Evolutionary conservation across 1,140 invertebrate species (phyloP), one percentile per base, ranked within the genome.

Genomic region (Meteorus sp.): DNA sequence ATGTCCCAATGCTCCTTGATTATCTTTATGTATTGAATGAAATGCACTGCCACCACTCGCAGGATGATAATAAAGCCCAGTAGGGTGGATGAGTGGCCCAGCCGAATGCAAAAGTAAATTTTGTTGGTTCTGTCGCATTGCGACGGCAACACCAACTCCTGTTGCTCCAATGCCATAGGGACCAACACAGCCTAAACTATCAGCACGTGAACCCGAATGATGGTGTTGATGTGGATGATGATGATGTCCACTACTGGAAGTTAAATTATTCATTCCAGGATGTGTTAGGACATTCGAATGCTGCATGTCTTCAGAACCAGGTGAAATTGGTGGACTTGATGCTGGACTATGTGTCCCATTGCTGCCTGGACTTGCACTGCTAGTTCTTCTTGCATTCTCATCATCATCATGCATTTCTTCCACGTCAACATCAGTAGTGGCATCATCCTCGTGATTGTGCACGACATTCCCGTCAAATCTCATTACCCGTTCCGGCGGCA

Each of bases 21-120:
- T 68, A 62, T 80, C 76, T 58, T 80, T 80, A 63, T 78, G 76
- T 70, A 80, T 79, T 33, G 78, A 76, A 52, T 80, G 78, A 65
- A 80, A 80, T 19, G 78, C 78, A 23, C 73, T 70, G 11, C 75
- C 63, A 0, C 48, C 17, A 3, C 54, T 43, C 43, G 58, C 58
- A 8, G 76, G 74, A 62, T 78, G 75, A 64, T 76, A 78, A 51
- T 77, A 79, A 29, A 79, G 57, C 62, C 72, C 73, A 37, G 70
- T 71, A 0, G 76, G 72, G 57, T 78, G 74, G 15, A 77, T 70
- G 11, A 77, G 68, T 7, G 74, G 70, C 2, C 70, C 71, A 39
- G 72, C 74, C 2, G 72, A 72, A 37, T 72, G 73, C 4, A 76
- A 71, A 59, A 77, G 72, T n/a, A 78, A 55, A 27, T 74, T 48